These are phyloP conservation scores for Pachypanchax playfairii DNA, from an alignment of 2,113 vertebrate species.

Conservation along the genomic window DNA sequence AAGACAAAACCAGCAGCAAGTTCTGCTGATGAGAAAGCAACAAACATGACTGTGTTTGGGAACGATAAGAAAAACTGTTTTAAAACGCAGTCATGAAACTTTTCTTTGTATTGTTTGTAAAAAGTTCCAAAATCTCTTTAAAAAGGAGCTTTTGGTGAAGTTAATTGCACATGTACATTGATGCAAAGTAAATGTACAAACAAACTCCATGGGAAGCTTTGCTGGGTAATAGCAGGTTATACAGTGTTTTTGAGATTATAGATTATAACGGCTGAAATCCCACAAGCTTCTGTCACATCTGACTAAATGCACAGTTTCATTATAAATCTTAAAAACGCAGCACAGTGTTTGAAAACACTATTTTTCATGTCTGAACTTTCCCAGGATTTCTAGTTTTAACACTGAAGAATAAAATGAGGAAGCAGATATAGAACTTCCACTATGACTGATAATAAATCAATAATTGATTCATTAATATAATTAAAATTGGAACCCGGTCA, in stretches of 20 bases:
- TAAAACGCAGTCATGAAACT: constrained; percentile 19
- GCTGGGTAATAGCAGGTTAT: constrained; percentile 36
- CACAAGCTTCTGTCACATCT: neutral
- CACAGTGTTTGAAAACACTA: too few species aligned
- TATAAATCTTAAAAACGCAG: neutral
- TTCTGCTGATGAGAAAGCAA: neutral
- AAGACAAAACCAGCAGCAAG: constrained; percentile 15
- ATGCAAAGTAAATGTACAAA: constrained; percentile 27
- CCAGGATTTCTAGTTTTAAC: too few species aligned
- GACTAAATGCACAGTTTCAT: neutral
- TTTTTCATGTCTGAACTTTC: too few species aligned
- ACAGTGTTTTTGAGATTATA: constrained; percentile 24
- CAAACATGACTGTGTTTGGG: neutral
- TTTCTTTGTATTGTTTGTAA: constrained; percentile 19
- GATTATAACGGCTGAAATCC: constrained; percentile 10
- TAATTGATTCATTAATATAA: too few species aligned
- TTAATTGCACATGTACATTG: constrained; percentile 30
- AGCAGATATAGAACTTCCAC: too few species aligned
- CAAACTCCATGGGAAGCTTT: constrained; percentile 15
- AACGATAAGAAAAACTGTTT: constrained; percentile 19
- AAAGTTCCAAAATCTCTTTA: constrained; percentile 23
- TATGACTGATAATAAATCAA: too few species aligned
- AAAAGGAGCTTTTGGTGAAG: constrained; percentile 20
- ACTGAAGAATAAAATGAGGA: too few species aligned
- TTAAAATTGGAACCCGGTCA: too few species aligned